These are phyloP conservation scores for Columba janthina DNA, from an alignment of 2,113 vertebrate species.

Conservation along the genomic window DNA sequence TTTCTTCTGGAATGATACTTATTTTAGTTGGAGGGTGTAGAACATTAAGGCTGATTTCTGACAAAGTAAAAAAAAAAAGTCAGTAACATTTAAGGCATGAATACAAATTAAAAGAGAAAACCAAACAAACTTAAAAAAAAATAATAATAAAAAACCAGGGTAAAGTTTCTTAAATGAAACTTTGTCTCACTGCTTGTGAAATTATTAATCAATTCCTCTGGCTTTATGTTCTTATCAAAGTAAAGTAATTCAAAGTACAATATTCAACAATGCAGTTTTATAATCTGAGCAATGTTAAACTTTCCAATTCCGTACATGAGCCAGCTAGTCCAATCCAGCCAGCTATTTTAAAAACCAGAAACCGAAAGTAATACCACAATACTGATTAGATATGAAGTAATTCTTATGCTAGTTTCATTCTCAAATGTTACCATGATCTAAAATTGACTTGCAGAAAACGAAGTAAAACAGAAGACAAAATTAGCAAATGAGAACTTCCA, in stretches of 20 bases:
- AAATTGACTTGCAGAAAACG: not conserved
- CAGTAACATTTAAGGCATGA: not conserved
- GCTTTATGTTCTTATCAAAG: not conserved
- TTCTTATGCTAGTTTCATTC: not conserved
- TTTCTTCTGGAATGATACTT: conserved; percentile 82
- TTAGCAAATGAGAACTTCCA: not conserved
- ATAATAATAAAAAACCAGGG: not conserved
- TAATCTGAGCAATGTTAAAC: not conserved
- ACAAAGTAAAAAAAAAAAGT: not conserved
- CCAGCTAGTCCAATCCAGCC: not conserved
- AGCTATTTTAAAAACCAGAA: not conserved
- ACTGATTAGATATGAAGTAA: not conserved
- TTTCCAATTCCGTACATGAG: not conserved
- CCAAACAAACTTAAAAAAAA: too few species aligned
- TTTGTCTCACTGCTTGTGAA: not conserved
- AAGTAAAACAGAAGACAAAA: not conserved
- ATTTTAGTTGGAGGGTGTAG: conserved; percentile 82
- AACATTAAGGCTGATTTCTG: conserved; percentile 89
- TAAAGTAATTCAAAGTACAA: not conserved
- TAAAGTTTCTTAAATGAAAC: not conserved
- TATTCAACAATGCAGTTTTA: not conserved
- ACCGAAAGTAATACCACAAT: not conserved
- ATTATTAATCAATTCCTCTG: not conserved
- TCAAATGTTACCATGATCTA: not conserved
- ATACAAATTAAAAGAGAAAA: not conserved